Evolutionary conservation across 2,888 invertebrate species (phyloP), one percentile per base, ranked within the genome.

Genomic region (Cantharis lateralis): DNA sequence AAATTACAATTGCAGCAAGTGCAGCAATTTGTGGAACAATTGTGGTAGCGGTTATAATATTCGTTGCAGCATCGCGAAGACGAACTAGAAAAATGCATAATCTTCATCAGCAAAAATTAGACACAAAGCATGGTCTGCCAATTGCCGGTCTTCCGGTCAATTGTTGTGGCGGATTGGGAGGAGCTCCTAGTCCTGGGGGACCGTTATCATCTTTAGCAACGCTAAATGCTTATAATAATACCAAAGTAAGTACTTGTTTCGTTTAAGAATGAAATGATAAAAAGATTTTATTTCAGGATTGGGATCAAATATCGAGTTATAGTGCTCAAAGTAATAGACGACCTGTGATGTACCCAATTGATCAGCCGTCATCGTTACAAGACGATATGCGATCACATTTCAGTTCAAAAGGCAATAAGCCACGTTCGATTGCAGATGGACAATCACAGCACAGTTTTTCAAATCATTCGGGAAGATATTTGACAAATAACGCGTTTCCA

Each of bases 1-100:
- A 96, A 88, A 96, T 97, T 85, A 97, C 97, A 72, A 97, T 97
- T 84, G 96, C 95, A 20, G 96, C 96, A 3, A 96, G 96, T 85
- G 96, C 96, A 16, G 96, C 96, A 75, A 97, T 97, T 85, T 97
- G 97, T 88, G 96, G 95, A 63, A 96, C 96, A 63, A 96, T 97
- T 83, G 94, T 97, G 77, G 93, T 96, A 68, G 97, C 96, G 0
- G 96, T 97, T 75, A 93, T 97, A 62, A 93, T 97, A 81, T 96
- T 97, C 88, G 94, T 97, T 72, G 95, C 96, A 69, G 96, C 96
- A 18, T 95, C 95, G 82, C 92, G 94, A 78, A 91, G 95, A 80
- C 91, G 95, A 76, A 93, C 95, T 10, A 91, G 94, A 81, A 95
- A 95, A 85, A 90, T 95, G 81, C 95, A 95, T 87, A 89, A 89